Base-by-base conservation (phyloP, 2,113 vertebrate species). In the Macroglossus sobrinus region DNA sequence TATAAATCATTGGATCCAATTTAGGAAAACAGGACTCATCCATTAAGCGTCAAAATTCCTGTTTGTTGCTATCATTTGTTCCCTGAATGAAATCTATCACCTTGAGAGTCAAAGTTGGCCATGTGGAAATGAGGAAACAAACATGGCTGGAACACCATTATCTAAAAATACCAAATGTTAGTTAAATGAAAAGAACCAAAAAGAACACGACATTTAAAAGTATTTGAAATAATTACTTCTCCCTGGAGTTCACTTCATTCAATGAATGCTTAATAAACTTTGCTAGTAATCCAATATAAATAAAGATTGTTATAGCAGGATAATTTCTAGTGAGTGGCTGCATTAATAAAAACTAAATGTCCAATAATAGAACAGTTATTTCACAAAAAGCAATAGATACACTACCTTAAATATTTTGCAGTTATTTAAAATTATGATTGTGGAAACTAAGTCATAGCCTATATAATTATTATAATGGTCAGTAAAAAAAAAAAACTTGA, bases 21-120 rank as follows among this genome's bases (percentile, higher is more conserved):
- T 15, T 14, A 75, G 30, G 63, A 89, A 96, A 81, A 38, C 38
- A 79, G 30, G 15, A 89, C 72, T 94, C 72, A 91, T 89, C 61
- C 94, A 59, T 72, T 82, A 74, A 43, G 5, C 94, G 76, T 95
- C 95, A 93, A 40, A 63, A 93, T 91, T 57, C 18, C 53, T 96
- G 95, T 78, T 69, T 59, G 26, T 45, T 91, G 18, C 43, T 24
- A 89, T 81, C 87, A 79, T 91, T 96, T 84, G 18, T 75, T 81
- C 30, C 19, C 5, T 10, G 35, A 86, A 64, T 94, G 50, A 94
- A 95, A 97, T 97, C 33, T 33, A 43, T 93, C 85, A 89, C 22
- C 33, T 89, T 89, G 76, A 91, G 40, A 88, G n/a, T 69, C 91
- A 61, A 74, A 71, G 21, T n/a, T 80, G 53, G 75, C 19, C 72